Conservation (phyloP, 2,113 vertebrate genomes). For the Hippopotamus amphibius region DNA sequence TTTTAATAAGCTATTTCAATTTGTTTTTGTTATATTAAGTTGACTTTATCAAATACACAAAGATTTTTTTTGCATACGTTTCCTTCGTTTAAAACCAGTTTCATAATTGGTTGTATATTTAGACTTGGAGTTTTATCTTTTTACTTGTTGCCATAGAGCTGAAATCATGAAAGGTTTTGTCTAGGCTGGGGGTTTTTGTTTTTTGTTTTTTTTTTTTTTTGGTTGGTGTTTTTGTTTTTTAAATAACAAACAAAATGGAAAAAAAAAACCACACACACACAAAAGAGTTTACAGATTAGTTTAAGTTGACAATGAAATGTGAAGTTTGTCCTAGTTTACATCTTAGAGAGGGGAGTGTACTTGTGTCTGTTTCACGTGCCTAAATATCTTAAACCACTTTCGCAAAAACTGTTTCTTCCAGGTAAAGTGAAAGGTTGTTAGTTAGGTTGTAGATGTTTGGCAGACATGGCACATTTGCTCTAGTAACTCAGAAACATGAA, state of each 20-base stretch:
- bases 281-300: constrained; percentile 84
- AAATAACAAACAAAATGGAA: constrained; percentile 68
- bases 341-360: constrained; percentile 78
- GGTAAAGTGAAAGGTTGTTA: constrained; percentile 74
- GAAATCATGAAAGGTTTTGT: constrained; percentile 85
- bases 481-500: constrained; percentile 36
- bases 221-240: constrained; percentile 75
- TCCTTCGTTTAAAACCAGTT: constrained; percentile 88
- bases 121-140: constrained; percentile 87
- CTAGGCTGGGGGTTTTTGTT: constrained; percentile 72
- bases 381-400: constrained; percentile 83
- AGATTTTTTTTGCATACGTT: constrained; percentile 90
- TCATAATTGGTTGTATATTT: constrained; percentile 88
- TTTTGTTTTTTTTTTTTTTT: constrained; percentile 67
- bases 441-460: constrained; percentile 56
- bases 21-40: constrained; percentile 91
- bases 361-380: constrained; percentile 81
- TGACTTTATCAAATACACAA: constrained; percentile 90
- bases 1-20: constrained; percentile 93
- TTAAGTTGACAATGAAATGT: constrained; percentile 86
- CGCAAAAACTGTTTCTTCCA: constrained; percentile 70
- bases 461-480: neutral
- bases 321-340: constrained; percentile 88
- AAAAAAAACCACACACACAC: constrained; percentile 71
- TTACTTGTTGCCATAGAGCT: constrained; percentile 87